These are phyloP conservation scores for Hipparchia semele DNA, from an alignment of 2,888 invertebrate genomes.

Conservation along the genomic window DNA sequence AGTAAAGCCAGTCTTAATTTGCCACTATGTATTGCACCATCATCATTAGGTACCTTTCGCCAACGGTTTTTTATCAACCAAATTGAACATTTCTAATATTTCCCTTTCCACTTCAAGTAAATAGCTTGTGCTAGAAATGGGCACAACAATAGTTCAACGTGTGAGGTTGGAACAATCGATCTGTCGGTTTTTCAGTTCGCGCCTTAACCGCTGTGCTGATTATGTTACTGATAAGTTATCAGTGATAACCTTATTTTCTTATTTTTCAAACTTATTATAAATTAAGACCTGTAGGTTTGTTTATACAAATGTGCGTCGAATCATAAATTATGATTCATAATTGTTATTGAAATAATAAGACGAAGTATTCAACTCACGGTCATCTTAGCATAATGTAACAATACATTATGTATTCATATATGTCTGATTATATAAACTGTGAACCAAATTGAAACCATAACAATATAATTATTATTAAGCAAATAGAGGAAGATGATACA, in stretches of 20 bases:
- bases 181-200: too few relatives aligned
- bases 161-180: too few relatives aligned
- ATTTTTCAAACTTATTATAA: background rate
- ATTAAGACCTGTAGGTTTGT: background rate
- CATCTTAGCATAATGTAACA: constrained; percentile 37
- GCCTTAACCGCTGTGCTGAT: too few relatives aligned
- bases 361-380: constrained; percentile 31
- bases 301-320: constrained; percentile 11
- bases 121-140: too few relatives aligned
- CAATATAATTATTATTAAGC: constrained; percentile 19
- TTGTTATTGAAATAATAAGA: constrained; percentile 35
- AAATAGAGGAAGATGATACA: constrained; percentile 20
- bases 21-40: too few relatives aligned
- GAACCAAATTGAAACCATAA: constrained; percentile 19
- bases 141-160: too few relatives aligned
- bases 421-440: constrained; percentile 24
- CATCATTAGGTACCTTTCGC: too few relatives aligned
- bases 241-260: background rate
- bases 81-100: too few relatives aligned
- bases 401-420: constrained; percentile 35
- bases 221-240: too few relatives aligned
- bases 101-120: too few relatives aligned
- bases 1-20: too few relatives aligned
- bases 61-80: too few relatives aligned
- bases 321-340: constrained; percentile 39